A percentile compares a stretch with the other conserved stretches of the same genome.
These are phyloP conservation scores for Dicerorhinus sumatrensis DNA, from an alignment of 2,113 vertebrate species.

Conservation along the genomic window DNA sequence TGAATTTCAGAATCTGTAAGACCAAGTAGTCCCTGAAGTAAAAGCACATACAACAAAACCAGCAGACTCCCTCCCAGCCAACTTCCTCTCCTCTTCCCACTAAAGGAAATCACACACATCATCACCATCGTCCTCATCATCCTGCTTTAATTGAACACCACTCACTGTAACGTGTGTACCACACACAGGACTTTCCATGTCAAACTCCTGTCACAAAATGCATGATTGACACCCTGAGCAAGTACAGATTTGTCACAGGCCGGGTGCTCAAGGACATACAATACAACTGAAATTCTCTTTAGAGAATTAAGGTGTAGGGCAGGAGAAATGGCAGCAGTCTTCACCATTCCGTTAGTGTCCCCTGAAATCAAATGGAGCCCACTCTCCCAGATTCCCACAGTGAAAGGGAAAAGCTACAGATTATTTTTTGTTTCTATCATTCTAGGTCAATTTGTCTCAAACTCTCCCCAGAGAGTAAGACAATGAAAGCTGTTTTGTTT, in stretches of 20 bases:
- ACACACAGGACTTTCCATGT: neutral
- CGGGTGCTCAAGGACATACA: neutral
- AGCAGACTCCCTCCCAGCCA: neutral
- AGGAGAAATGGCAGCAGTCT: neutral
- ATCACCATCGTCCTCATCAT: neutral
- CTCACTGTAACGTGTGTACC: neutral
- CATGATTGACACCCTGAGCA: neutral
- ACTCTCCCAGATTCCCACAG: neutral
- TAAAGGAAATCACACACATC: neutral
- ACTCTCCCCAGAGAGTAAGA: neutral
- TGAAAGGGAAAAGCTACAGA: neutral
- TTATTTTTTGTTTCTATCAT: neutral
- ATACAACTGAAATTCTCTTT: neutral
- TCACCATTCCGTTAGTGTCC: neutral
- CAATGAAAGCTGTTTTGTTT: neutral
- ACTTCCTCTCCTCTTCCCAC: neutral
- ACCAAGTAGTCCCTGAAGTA: conserved; percentile 10
- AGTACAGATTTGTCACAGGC: too few species aligned
- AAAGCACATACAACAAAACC: neutral
- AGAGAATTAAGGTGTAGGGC: neutral
- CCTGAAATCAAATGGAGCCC: neutral
- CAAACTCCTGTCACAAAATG: neutral
- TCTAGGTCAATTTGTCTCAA: neutral
- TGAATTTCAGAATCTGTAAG: conserved; percentile 61
- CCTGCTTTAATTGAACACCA: neutral